phyloP scores from a whole-genome alignment of 1,140 invertebrate species.

The Tyrophagus putrescentiae region DNA sequence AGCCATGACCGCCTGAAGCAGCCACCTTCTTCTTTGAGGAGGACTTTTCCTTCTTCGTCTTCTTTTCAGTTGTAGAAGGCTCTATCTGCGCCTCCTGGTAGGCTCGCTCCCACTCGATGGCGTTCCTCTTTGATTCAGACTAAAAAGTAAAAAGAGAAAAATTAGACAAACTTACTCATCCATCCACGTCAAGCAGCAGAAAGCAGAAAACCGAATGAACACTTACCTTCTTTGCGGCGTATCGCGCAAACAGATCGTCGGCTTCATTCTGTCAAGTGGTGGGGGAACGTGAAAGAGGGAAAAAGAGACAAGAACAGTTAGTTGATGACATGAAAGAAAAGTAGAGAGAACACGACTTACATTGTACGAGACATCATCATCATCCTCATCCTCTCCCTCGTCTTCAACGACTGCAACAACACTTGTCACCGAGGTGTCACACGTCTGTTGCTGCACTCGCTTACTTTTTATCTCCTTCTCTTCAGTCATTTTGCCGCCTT shows the following conservation, averaged over 20 bases:
- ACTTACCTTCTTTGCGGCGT: background rate
- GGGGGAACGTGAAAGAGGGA: too few species aligned
- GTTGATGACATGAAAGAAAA: too few species aligned
- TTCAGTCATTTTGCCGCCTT: background rate
- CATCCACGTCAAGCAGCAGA: too few species aligned
- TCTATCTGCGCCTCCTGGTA: background rate
- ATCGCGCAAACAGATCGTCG: background rate
- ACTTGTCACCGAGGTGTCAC: background rate
- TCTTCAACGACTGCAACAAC: background rate
- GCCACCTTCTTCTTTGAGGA: background rate
- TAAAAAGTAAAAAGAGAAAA: background rate
- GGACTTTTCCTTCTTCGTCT: too few species aligned
- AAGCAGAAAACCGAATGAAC: background rate
- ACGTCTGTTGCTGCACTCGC: background rate
- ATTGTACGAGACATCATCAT: background rate
- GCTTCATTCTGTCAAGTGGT: background rate
- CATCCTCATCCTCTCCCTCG: background rate
- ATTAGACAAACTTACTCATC: too few species aligned
- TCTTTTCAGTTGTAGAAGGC: too few species aligned
- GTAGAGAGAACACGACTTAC: background rate
- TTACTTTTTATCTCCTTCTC: background rate
- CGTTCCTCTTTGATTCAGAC: background rate
- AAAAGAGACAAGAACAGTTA: too few species aligned
- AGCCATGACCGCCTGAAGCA: background rate
- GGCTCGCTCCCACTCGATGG: conserved; percentile 2